Conservation (phyloP, 2,888 invertebrate genomes). For the Acronicta leporina region DNA sequence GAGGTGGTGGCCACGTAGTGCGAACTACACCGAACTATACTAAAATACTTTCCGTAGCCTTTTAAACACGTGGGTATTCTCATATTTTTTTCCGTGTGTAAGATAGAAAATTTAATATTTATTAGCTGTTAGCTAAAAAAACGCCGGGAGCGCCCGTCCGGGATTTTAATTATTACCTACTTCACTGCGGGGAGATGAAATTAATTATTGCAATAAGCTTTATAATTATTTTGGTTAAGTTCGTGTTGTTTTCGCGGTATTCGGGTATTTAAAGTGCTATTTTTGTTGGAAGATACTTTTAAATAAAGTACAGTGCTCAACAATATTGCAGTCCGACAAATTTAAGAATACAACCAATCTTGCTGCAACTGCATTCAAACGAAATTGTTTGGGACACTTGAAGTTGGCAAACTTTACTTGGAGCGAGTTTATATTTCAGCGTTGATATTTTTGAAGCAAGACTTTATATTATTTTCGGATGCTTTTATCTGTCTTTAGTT, state of each 20-base stretch:
- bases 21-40: slow-evolving; percentile 13
- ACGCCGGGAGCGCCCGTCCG: slow-evolving; percentile 5
- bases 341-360: slow-evolving; percentile 16
- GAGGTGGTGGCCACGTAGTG: background rate
- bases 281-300: too few relatives aligned
- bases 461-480: background rate
- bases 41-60: too few relatives aligned
- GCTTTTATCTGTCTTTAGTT: background rate
- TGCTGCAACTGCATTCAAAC: slow-evolving; percentile 1
- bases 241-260: slow-evolving; percentile 12
- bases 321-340: slow-evolving; percentile 12
- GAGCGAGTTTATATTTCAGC: slow-evolving; percentile 10
- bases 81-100: slow-evolving; percentile 35
- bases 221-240: slow-evolving; percentile 6
- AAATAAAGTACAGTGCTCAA: background rate
- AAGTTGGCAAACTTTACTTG: slow-evolving; percentile 3
- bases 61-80: too few relatives aligned
- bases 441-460: background rate
- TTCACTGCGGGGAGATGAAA: slow-evolving; percentile 14
- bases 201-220: slow-evolving; percentile 33
- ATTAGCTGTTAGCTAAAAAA: slow-evolving; percentile 33
- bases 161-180: slow-evolving; percentile 41
- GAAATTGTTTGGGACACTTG: slow-evolving; percentile 28
- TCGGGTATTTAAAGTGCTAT: background rate
- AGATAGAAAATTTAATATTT: slow-evolving; percentile 42